Evolutionary conservation across 2,797 vertebrate genomes (phyloP).

Genomic region (Ptychobarbus kaznakovi): DNA sequence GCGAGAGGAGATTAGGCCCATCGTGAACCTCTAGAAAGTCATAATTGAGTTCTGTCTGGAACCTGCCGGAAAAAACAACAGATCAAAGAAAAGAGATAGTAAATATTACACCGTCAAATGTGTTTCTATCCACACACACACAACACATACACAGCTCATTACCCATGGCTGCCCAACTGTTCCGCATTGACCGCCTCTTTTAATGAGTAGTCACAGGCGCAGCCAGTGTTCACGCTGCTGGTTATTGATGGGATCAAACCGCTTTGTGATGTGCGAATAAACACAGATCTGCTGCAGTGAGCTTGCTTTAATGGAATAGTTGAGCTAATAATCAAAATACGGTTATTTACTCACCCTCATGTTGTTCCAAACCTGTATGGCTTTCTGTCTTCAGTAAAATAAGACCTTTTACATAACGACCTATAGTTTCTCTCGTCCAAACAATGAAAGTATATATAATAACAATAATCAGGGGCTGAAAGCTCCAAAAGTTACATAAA

Average conservation of each 20-base stretch:
- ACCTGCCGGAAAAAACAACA: constrained; percentile 75
- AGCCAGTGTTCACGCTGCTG: neutral
- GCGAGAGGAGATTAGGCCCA: constrained; percentile 94
- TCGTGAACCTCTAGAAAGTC: constrained; percentile 98
- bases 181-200: neutral
- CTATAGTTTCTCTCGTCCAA: neutral
- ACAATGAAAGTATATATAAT: neutral
- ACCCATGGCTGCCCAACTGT: constrained; percentile 17
- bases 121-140: constrained; percentile 32
- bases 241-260: constrained; percentile 14
- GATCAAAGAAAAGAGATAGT: constrained; percentile 29
- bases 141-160: constrained; percentile 35
- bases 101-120: neutral
- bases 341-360: neutral
- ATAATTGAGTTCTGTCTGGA: constrained; percentile 98
- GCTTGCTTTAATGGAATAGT: neutral
- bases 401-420: neutral
- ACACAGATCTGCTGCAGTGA: constrained; percentile 9
- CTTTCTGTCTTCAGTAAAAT: neutral
- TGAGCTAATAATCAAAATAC: neutral
- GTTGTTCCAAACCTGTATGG: neutral
- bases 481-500: neutral
- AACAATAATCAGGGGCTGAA: neutral
- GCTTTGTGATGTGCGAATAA: constrained; percentile 9
- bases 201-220: constrained; percentile 38